Evolutionary conservation across 2,113 vertebrate genomes (phyloP), one percentile per base, ranked within the genome.

Genomic region (Gymnocephalus cernua): DNA sequence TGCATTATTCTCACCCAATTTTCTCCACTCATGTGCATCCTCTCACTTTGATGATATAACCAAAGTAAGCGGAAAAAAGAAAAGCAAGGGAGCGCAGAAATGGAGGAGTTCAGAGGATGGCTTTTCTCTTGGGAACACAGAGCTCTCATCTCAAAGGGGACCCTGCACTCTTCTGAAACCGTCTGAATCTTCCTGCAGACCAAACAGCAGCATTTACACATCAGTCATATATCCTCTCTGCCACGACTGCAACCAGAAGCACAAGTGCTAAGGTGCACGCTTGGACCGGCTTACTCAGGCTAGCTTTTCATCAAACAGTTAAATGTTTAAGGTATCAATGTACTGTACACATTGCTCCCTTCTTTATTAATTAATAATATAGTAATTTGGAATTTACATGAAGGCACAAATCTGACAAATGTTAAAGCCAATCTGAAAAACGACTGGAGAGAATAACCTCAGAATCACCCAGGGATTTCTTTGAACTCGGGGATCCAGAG

Each of bases 31-130:
- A 86, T 88, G 82, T 80, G 80, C 51, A 44, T 90, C 84, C 83
- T 85, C 81, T 90, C 32, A 85, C 89, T 93, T 93, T 93, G 92
- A 93, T 92, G 85, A 91, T 90, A 89, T 88, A 92, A 92, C 85
- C 84, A 85, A 90, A 90, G 85, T 87, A 77, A 87, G 78, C 62
- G 53, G 61, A 77, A 76, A 73, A 74, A 77, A 75, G 71, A 75
- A 79, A 82, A 88, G 80, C 66, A 64, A 83, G 80, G 77, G 84
- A 86, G 78, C 23, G 86, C 64, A 79, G 82, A 88, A 82, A 88
- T 50, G 69, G 78, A 90, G 82, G 80, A 92, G 89, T 90, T 92
- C 89, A 87, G 92, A 93, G 79, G 84, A 89, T 82, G 77, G 62
- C n/a, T 84, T 73, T 77, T 74, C 92, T 85, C 91, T 41, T 29